These are phyloP conservation scores for Octomys mimax DNA, from an alignment of 2,797 vertebrate genomes.

Conservation along the genomic window DNA sequence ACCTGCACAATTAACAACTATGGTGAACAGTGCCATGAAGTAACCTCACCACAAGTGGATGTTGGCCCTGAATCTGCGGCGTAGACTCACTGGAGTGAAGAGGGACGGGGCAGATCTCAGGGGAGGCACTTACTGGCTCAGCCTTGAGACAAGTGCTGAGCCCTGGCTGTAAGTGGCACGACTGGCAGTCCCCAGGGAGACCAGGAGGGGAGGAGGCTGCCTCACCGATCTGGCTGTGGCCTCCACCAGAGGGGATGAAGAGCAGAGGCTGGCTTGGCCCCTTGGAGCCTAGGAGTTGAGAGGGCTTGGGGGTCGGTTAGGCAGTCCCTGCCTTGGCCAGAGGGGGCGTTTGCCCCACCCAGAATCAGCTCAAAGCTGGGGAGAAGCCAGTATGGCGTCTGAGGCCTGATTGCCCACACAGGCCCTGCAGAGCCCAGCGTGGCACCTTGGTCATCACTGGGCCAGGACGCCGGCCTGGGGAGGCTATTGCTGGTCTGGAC, in stretches of 20 bases:
- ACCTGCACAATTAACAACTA: neutral
- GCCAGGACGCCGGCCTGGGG: neutral
- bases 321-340: neutral
- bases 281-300: neutral
- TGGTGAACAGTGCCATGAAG: neutral
- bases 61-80: neutral
- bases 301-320: neutral
- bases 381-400: neutral
- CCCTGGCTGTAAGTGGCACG: neutral
- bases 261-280: neutral
- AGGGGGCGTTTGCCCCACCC: neutral
- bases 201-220: neutral
- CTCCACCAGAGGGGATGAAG: neutral
- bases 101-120: neutral
- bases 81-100: neutral
- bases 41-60: neutral
- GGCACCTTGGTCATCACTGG: neutral
- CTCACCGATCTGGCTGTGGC: neutral
- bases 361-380: neutral
- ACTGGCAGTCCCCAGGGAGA: neutral
- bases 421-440: neutral
- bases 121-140: neutral
- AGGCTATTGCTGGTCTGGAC: neutral
- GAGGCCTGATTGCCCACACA: neutral
- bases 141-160: neutral